Base-by-base conservation (phyloP, 2,797 vertebrate species). In the Champsocephalus esox region DNA sequence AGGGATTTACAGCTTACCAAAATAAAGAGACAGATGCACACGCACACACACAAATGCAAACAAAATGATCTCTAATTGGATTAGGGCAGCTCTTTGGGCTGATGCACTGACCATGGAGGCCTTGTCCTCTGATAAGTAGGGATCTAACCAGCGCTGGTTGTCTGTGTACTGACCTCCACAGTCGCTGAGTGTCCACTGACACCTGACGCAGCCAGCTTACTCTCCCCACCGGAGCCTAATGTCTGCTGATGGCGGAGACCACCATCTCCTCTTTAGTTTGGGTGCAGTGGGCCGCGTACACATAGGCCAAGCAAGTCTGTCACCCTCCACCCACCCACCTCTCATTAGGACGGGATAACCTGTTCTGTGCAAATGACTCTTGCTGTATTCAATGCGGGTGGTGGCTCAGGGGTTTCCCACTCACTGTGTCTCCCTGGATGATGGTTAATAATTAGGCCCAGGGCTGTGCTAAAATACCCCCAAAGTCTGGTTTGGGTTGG, bases 221-320 rank as follows among this genome's bases (percentile, higher is more conserved):
- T 76, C 79, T 86, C 78, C 83, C 52, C 57, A 38, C 65, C 67
- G 82, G 86, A 90, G 86, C 86, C 86, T 86, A 66, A 76, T 78
- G 91, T 85, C 88, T 88, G 79, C 86, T 89, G 89, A 93, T 79
- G 81, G 77, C 55, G 17, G 73, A 86, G 93, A 94, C 93, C 93
- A 94, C 93, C 93, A 86, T 79, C 84, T 82, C 87, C 70, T 87
- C 92, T 92, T 90, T 90, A 88, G 93, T 94, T 85, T 81, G 71
- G 86, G 93, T 85, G 92, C 90, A 90, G 81, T 90, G 87, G 91
- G 86, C 92, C 88, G 79, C 84, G 66, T 58, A 76, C 83, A 83
- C 90, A 78, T 46, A 63, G 82, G 85, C 84, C 88, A 85, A 66
- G 79, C 80, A 81, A 84, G 81, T 89, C 88, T 87, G 80, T 86